Evolutionary conservation across 2,113 vertebrate genomes (phyloP).

Genomic region (Notothenia coriiceps): DNA sequence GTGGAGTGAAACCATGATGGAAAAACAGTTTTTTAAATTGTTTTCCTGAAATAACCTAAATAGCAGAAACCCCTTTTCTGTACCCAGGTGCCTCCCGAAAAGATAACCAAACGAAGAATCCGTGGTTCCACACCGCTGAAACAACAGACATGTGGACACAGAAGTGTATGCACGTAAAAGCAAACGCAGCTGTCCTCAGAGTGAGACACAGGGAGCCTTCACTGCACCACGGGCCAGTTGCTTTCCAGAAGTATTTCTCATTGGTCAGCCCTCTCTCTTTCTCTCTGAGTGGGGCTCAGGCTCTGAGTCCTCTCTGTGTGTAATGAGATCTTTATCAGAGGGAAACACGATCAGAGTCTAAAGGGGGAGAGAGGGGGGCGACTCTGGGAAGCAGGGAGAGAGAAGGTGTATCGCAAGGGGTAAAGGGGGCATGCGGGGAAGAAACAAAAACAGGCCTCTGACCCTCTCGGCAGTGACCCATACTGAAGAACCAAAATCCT

Average conservation of each 20-base stretch:
- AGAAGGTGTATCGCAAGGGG: constrained; percentile 59
- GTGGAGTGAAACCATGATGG: constrained; percentile 63
- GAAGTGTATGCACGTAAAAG: constrained; percentile 63
- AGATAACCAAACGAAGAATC: constrained; percentile 73
- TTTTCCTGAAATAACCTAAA: constrained; percentile 59
- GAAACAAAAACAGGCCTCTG: constrained; percentile 68
- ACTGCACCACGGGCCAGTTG: constrained; percentile 74
- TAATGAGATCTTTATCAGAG: constrained; percentile 85
- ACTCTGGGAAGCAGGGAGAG: constrained; percentile 39
- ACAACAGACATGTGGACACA: constrained; percentile 71
- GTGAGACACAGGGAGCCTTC: constrained; percentile 75
- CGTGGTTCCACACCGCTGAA: constrained; percentile 73
- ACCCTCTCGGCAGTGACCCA: constrained; percentile 60
- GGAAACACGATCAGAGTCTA: constrained; percentile 80
- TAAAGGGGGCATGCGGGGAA: constrained; percentile 38
- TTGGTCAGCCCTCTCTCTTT: constrained; percentile 57
- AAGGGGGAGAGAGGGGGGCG: constrained; percentile 42
- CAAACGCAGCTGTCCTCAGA: constrained; percentile 77
- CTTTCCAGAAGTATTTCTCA: constrained; percentile 70
- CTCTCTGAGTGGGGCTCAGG: constrained; percentile 71
- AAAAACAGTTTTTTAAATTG: constrained; percentile 39
- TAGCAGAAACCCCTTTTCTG: constrained; percentile 22
- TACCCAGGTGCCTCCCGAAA: constrained; percentile 69
- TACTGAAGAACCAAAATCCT: constrained; percentile 25
- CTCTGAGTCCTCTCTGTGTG: constrained; percentile 79